phyloP scores from a whole-genome alignment of 2,113 vertebrate species.

The Ctenomys sociabilis region DNA sequence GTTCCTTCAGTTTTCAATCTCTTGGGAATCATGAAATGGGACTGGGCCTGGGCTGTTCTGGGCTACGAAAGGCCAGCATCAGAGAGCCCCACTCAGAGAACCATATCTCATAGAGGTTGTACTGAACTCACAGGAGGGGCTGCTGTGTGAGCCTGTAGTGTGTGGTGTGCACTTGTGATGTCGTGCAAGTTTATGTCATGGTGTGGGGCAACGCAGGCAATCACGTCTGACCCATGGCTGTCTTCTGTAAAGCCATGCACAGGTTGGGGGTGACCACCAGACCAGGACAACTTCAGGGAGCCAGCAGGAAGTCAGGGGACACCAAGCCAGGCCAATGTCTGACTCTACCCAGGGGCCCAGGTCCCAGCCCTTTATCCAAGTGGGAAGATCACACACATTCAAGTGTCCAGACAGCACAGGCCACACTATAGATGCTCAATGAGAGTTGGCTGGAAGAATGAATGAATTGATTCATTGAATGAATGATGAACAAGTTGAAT shows the following conservation, averaged over 20 bases:
- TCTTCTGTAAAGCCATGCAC: no score
- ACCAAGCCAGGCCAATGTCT: neutral
- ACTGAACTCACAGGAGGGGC: no score
- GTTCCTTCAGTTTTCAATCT: neutral
- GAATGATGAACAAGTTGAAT: neutral
- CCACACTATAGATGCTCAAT: neutral
- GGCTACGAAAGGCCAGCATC: neutral
- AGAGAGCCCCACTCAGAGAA: rapidly evolving
- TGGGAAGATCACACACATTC: neutral
- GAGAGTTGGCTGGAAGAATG: neutral
- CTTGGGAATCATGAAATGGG: neutral
- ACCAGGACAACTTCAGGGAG: no score
- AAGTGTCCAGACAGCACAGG: neutral
- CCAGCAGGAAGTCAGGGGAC: no score
- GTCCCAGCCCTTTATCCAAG: neutral
- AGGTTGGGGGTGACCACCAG: neutral
- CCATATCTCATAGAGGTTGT: neutral
- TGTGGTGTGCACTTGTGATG: neutral
- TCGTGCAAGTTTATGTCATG: neutral
- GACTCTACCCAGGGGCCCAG: neutral
- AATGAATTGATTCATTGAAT: no score
- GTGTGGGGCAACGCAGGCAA: no score
- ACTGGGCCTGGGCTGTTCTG: neutral
- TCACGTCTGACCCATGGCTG: neutral
- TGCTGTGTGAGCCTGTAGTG: neutral